These are phyloP conservation scores for Chloromyia formosa DNA, from an alignment of 2,888 invertebrate species.

Conservation along the genomic window DNA sequence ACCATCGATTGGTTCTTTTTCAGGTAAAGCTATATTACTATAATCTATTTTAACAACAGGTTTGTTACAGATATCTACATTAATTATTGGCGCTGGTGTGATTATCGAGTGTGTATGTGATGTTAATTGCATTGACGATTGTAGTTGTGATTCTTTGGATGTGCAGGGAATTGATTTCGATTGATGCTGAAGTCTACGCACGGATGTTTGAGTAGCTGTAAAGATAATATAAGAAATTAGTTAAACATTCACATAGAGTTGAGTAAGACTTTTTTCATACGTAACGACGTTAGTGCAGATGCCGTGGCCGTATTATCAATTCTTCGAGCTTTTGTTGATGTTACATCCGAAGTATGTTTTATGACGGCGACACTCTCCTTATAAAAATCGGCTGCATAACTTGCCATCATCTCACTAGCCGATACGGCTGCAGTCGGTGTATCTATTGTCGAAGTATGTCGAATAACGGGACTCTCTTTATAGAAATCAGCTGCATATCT, in stretches of 20 bases:
- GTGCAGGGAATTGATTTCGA: conserved; percentile 54
- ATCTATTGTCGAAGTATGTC: conserved; percentile 43
- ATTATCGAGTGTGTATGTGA: conserved; percentile 53
- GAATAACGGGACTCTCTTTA: conserved; percentile 45
- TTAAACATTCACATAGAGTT: background rate
- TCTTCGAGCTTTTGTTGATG: conserved; percentile 50
- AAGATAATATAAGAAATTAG: background rate
- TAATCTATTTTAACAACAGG: conserved; percentile 64
- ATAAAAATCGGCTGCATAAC: conserved; percentile 41
- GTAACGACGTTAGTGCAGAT: conserved; percentile 42
- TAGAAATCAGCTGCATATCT: conserved; percentile 43
- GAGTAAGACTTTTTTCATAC: background rate
- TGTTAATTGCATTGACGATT: background rate
- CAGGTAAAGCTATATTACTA: conserved; percentile 59
- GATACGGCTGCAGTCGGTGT: conserved; percentile 25
- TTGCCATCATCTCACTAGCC: background rate
- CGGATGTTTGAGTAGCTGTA: conserved; percentile 37
- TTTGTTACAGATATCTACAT: conserved; percentile 59
- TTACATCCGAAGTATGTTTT: conserved; percentile 44
- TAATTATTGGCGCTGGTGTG: conserved; percentile 61
- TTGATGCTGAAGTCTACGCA: conserved; percentile 54
- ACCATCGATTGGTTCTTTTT: conserved; percentile 45
- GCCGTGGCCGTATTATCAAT: conserved; percentile 48
- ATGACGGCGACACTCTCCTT: conserved; percentile 44
- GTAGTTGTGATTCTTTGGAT: conserved; percentile 45